phyloP scores from a whole-genome alignment of 1,140 invertebrate genomes.

The Pogonus chalceus region DNA sequence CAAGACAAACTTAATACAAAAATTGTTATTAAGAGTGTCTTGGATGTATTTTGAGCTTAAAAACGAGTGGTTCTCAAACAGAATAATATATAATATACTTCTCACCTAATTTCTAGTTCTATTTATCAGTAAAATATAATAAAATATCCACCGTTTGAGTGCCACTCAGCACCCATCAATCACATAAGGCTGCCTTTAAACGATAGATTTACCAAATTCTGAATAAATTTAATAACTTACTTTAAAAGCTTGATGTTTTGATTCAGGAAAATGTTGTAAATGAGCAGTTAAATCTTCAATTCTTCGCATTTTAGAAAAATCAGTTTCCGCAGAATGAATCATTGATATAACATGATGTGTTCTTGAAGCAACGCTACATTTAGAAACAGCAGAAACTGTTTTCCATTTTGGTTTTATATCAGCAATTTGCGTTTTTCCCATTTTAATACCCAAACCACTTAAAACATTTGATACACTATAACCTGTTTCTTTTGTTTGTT shows the following conservation, averaged over 20 bases:
- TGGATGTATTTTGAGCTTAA: too few relatives aligned
- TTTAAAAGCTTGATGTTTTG: conserved; percentile 58
- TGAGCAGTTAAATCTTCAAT: conserved; percentile 59
- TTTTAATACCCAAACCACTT: conserved; percentile 17
- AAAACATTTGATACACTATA: conserved; percentile 12
- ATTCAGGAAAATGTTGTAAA: conserved; percentile 59
- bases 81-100: too few relatives aligned
- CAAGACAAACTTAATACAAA: too few relatives aligned
- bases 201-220: too few relatives aligned
- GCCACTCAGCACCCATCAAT: too few relatives aligned
- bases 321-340: conserved; percentile 47
- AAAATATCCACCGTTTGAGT: too few relatives aligned
- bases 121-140: too few relatives aligned
- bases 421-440: conserved; percentile 10
- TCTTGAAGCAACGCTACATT: conserved; percentile 50
- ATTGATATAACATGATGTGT: conserved; percentile 57
- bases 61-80: too few relatives aligned
- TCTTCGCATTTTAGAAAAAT: conserved; percentile 45
- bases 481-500: neutral
- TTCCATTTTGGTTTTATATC: conserved; percentile 26
- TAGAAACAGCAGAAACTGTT: conserved; percentile 28
- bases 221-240: conserved; percentile 35
- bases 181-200: too few relatives aligned
- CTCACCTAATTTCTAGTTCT: too few relatives aligned
- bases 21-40: too few relatives aligned